phyloP scores from a whole-genome alignment of 1,140 invertebrate species.

The Nephotettix cincticeps region DNA sequence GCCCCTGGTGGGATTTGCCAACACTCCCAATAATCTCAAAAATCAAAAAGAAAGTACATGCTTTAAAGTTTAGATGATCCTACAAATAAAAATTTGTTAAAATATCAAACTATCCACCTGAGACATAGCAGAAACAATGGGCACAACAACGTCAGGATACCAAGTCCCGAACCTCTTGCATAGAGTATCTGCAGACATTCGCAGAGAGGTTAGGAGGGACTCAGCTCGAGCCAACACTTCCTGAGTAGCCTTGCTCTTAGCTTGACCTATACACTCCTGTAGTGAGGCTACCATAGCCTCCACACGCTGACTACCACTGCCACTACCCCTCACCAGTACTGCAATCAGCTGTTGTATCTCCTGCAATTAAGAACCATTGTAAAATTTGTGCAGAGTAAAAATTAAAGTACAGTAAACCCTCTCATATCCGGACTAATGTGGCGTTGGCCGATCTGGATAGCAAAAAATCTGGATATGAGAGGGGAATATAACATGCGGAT shows the following conservation, averaged over 20 bases:
- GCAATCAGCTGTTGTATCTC: conserved; percentile 1
- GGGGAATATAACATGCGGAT: too few relatives aligned
- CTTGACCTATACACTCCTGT: neutral
- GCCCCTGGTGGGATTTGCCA: too few relatives aligned
- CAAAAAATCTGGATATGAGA: too few relatives aligned
- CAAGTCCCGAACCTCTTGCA: conserved; percentile 51
- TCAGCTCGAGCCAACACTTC: neutral
- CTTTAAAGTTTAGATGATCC: too few relatives aligned
- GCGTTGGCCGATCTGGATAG: too few relatives aligned
- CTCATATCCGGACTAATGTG: too few relatives aligned
- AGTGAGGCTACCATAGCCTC: neutral
- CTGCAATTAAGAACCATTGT: neutral
- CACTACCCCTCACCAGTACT: neutral
- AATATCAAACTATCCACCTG: too few relatives aligned
- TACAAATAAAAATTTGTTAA: too few relatives aligned
- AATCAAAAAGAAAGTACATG: too few relatives aligned
- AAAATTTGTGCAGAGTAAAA: too few relatives aligned
- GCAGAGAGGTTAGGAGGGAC: neutral
- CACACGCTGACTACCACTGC: neutral
- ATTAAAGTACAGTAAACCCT: too few relatives aligned
- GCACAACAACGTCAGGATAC: conserved; percentile 67
- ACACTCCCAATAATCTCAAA: too few relatives aligned
- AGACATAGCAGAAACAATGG: conserved; percentile 57
- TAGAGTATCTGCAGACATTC: neutral
- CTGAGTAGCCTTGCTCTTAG: neutral